Percentiles rank a stretch among this genome's conserved stretches.
Evolutionary conservation across 2,888 invertebrate species (phyloP).

Genomic region (Trachelus tabidus): DNA sequence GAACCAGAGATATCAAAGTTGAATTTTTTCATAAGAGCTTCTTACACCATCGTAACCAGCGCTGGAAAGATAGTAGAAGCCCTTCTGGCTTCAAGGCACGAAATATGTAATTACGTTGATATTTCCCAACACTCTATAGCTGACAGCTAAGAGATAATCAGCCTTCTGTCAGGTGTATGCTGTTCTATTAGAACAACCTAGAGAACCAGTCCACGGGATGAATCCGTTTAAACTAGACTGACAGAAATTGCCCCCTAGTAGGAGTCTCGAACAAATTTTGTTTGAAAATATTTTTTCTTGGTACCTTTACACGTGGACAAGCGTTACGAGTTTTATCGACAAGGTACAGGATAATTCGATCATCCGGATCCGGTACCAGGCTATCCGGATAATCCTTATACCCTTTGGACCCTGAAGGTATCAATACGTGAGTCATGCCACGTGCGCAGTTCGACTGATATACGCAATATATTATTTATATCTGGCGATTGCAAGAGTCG

Average conservation of each 20-base stretch:
- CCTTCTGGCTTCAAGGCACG: slow-evolving; percentile 6
- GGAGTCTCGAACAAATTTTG: neutral
- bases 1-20: neutral
- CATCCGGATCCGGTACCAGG: neutral
- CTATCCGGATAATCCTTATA: neutral
- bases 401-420: neutral
- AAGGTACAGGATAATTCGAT: neutral
- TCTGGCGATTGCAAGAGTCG: neutral
- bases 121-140: slow-evolving; percentile 24
- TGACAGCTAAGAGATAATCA: slow-evolving; percentile 31
- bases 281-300: neutral
- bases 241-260: slow-evolving; percentile 21
- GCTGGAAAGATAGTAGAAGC: neutral
- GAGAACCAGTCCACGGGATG: slow-evolving; percentile 22
- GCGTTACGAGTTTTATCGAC: neutral
- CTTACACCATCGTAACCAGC: neutral
- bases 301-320: neutral
- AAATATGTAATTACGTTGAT: slow-evolving; percentile 28
- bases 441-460: neutral
- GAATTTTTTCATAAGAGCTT: neutral
- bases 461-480: neutral
- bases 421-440: neutral
- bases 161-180: slow-evolving; percentile 21
- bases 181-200: neutral
- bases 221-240: slow-evolving; percentile 30